These are phyloP conservation scores for Apis cerana DNA, from an alignment of 1,140 invertebrate genomes.

Conservation along the genomic window DNA sequence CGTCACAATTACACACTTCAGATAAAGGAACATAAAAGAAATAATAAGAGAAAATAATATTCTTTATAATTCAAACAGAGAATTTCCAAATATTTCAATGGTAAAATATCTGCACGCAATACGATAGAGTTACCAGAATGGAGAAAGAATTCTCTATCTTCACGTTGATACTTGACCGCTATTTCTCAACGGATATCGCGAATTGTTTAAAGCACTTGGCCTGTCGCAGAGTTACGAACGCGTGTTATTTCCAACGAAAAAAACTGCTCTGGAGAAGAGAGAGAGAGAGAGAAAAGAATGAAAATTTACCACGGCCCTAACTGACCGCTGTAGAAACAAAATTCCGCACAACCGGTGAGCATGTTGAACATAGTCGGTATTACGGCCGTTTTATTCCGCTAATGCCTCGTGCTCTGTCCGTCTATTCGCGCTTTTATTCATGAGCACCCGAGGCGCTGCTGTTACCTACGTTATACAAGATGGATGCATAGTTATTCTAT, in stretches of 20 bases:
- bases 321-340: conserved; percentile 54
- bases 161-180: background rate
- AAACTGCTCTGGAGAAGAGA: background rate
- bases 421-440: conserved; percentile 65
- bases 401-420: conserved; percentile 59
- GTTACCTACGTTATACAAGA: conserved; percentile 1
- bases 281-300: conserved; percentile 27
- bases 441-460: conserved; percentile 47
- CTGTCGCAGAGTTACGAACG: conserved; percentile 41
- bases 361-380: conserved; percentile 66
- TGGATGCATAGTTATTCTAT: conserved; percentile 28
- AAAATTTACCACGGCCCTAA: conserved; percentile 54
- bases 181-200: conserved; percentile 16
- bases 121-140: background rate
- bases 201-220: conserved; percentile 39
- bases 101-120: background rate
- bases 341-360: conserved; percentile 59
- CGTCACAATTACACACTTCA: too few species aligned
- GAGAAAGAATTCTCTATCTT: conserved; percentile 1
- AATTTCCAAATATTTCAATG: background rate
- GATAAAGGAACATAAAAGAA: too few species aligned
- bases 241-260: conserved; percentile 29
- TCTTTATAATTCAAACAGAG: background rate
- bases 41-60: background rate
- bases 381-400: conserved; percentile 63